These are phyloP conservation scores for Sylvietta virens DNA, from an alignment of 2,113 vertebrate species.

Conservation along the genomic window DNA sequence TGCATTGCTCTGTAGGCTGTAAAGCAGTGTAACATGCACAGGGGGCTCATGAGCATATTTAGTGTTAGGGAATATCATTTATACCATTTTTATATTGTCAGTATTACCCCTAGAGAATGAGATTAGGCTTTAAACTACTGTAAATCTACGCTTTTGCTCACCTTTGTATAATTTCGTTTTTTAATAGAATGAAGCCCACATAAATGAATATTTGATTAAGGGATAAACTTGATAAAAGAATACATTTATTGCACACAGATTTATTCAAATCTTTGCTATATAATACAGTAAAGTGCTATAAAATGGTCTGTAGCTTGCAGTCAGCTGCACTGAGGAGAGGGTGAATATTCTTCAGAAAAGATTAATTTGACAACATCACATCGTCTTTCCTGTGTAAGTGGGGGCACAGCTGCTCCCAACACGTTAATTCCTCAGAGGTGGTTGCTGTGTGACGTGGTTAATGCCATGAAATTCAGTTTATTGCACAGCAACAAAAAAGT, in stretches of 20 bases:
- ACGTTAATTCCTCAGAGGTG: constrained; percentile 1
- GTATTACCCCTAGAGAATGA: constrained; percentile 65
- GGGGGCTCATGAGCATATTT: constrained; percentile 72
- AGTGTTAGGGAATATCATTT: constrained; percentile 73
- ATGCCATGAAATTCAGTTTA: not conserved
- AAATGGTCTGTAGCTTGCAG: constrained; percentile 42
- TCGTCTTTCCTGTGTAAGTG: constrained; percentile 52
- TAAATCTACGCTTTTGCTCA: constrained; percentile 70
- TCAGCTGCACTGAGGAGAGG: constrained; percentile 32
- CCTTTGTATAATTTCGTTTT: constrained; percentile 72
- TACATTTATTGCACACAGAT: constrained; percentile 61
- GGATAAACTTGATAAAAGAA: constrained; percentile 68
- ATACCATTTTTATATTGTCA: constrained; percentile 69
- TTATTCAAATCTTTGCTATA: constrained; percentile 64
- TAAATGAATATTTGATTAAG: constrained; percentile 73
- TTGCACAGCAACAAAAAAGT: not conserved
- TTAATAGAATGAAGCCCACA: constrained; percentile 67
- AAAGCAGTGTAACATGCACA: constrained; percentile 68
- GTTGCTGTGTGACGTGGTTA: not conserved
- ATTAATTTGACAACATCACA: constrained; percentile 57
- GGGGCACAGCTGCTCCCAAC: constrained; percentile 16
- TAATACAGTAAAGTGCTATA: constrained; percentile 46
- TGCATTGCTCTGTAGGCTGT: constrained; percentile 63
- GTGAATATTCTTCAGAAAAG: constrained; percentile 27
- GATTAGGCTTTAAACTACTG: constrained; percentile 70